Percentiles rank a stretch among this genome's conserved stretches.
phyloP scores from a whole-genome alignment of 2,113 vertebrate species.

The Sphyrna mokarran region DNA sequence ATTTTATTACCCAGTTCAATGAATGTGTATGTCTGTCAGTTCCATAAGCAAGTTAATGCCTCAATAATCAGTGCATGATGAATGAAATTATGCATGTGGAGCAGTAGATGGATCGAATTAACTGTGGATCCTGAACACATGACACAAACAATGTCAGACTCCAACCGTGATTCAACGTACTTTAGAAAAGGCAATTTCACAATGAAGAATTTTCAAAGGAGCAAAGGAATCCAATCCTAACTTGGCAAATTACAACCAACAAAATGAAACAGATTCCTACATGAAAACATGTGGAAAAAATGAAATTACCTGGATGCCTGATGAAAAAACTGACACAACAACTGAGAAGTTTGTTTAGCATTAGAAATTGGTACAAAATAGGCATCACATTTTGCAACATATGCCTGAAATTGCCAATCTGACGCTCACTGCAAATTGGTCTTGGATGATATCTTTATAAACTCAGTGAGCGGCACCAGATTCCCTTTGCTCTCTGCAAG shows the following conservation, averaged over 20 bases:
- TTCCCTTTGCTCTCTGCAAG: background rate
- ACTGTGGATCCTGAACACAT: background rate
- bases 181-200: constrained; percentile 22
- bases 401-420: background rate
- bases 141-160: background rate
- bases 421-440: background rate
- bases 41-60: constrained; percentile 12
- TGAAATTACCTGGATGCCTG: background rate
- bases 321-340: background rate
- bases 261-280: background rate
- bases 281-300: background rate
- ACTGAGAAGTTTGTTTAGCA: background rate
- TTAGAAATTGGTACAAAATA: background rate
- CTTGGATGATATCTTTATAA: background rate
- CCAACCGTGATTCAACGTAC: background rate
- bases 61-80: constrained; percentile 25
- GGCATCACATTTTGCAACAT: background rate
- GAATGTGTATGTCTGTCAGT: constrained; percentile 5
- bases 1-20: constrained; percentile 24
- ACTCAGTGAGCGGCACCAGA: background rate
- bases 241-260: background rate
- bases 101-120: constrained; percentile 25
- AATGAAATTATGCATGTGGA: constrained; percentile 19
- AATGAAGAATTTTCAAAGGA: background rate
- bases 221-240: background rate